A percentile compares a stretch with the other conserved stretches of the same genome.
These are phyloP conservation scores for Panopea generosa DNA, from an alignment of 2,888 invertebrate genomes.

Conservation along the genomic window DNA sequence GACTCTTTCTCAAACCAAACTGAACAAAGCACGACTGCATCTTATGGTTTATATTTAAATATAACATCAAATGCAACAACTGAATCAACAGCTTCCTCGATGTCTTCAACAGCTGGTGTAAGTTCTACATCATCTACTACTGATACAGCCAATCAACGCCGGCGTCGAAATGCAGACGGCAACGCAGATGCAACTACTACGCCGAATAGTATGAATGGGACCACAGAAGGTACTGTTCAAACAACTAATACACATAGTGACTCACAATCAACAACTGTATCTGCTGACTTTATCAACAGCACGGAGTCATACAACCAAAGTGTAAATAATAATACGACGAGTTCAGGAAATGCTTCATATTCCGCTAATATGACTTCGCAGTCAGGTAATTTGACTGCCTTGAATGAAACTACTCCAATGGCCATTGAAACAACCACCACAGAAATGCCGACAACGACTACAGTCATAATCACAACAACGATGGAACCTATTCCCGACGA, in stretches of 20 bases:
- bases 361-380: not conserved
- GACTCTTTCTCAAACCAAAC: not conserved
- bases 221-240: too few species aligned
- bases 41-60: not conserved
- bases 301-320: too few species aligned
- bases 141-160: constrained; percentile 43
- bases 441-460: constrained; percentile 37
- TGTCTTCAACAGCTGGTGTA: constrained; percentile 39
- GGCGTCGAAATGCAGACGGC: too few species aligned
- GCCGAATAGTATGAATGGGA: too few species aligned
- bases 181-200: too few species aligned
- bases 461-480: constrained; percentile 34
- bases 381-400: not conserved
- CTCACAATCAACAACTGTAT: too few species aligned
- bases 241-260: too few species aligned
- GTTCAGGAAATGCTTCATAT: too few species aligned
- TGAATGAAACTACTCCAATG: too few species aligned
- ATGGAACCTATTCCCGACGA: constrained; percentile 57
- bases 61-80: not conserved
- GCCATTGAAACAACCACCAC: constrained; percentile 18
- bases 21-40: constrained; percentile 5
- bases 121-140: constrained; percentile 31
- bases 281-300: too few species aligned
- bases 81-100: constrained; percentile 15
- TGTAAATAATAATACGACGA: too few species aligned